Evolutionary conservation across 2,888 invertebrate species (phyloP).

Genomic region (Clistopyga incitator): DNA sequence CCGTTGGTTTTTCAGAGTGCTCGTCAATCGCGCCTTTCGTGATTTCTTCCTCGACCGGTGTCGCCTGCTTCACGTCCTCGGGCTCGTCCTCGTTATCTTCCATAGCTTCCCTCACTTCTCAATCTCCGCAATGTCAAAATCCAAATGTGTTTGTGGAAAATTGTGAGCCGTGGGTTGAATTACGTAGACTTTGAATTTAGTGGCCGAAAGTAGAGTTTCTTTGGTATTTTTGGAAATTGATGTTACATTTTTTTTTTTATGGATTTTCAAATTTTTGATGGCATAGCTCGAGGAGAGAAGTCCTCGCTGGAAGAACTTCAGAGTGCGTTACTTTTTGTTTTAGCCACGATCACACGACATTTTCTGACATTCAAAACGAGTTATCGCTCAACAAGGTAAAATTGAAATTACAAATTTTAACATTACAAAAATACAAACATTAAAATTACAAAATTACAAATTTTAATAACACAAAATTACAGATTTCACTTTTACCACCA

Average conservation of each 20-base stretch:
- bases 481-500: no score
- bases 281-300: slow-evolving; percentile 15
- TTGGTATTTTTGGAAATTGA: background rate
- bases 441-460: no score
- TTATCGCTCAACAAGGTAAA: no score
- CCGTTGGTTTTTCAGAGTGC: slow-evolving; percentile 64
- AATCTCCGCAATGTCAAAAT: background rate
- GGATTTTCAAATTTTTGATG: slow-evolving; percentile 37
- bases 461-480: no score
- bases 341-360: background rate
- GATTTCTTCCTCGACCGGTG: slow-evolving; percentile 75
- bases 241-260: slow-evolving; percentile 54
- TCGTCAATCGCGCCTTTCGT: slow-evolving; percentile 74
- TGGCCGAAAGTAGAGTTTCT: slow-evolving; percentile 51
- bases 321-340: slow-evolving; percentile 54
- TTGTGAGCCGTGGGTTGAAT: slow-evolving; percentile 3
- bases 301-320: slow-evolving; percentile 28
- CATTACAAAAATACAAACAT: no score
- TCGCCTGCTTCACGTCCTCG: slow-evolving; percentile 73
- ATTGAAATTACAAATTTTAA: no score
- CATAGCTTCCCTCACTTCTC: slow-evolving; percentile 68
- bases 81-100: slow-evolving; percentile 75
- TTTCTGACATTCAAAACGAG: background rate
- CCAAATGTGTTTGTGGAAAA: slow-evolving; percentile 12
- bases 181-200: slow-evolving; percentile 56